Evolutionary conservation across 2,888 invertebrate species (phyloP).

Genomic region (Thymelicus acteon): DNA sequence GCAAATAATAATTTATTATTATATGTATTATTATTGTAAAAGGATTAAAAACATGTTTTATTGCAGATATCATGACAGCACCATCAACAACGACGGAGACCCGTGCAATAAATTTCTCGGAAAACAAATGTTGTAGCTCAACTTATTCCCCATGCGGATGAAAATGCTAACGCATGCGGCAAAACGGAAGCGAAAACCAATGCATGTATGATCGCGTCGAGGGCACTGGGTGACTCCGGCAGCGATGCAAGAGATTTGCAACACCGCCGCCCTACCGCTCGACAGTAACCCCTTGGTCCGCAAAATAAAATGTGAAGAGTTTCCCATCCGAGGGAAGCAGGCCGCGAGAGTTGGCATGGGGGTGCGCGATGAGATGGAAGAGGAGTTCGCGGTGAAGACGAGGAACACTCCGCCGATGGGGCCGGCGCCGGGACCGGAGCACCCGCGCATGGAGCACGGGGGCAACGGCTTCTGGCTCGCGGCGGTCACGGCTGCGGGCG

Average conservation of each 20-base stretch:
- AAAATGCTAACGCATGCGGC: slow-evolving; percentile 74
- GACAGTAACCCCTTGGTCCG: slow-evolving; percentile 81
- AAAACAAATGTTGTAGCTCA: slow-evolving; percentile 39
- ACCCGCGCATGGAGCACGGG: slow-evolving; percentile 86
- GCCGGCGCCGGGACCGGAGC: slow-evolving; percentile 80
- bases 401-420: slow-evolving; percentile 89
- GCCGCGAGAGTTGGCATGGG: slow-evolving; percentile 77
- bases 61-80: slow-evolving; percentile 67
- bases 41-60: slow-evolving; percentile 18
- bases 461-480: slow-evolving; percentile 89
- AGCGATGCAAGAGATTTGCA: slow-evolving; percentile 85
- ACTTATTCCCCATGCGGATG: slow-evolving; percentile 49
- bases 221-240: slow-evolving; percentile 65
- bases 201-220: slow-evolving; percentile 72
- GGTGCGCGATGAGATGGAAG: slow-evolving; percentile 86
- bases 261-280: slow-evolving; percentile 82
- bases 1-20: neutral
- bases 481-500: slow-evolving; percentile 87
- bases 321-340: slow-evolving; percentile 79
- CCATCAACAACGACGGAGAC: slow-evolving; percentile 39
- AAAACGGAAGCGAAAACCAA: slow-evolving; percentile 65
- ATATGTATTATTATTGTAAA: too few relatives aligned
- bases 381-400: slow-evolving; percentile 88
- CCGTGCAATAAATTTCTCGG: slow-evolving; percentile 47
- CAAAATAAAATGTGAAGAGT: slow-evolving; percentile 85